These are phyloP conservation scores for Regulus satrapa DNA, from an alignment of 2,113 vertebrate species.

Conservation along the genomic window DNA sequence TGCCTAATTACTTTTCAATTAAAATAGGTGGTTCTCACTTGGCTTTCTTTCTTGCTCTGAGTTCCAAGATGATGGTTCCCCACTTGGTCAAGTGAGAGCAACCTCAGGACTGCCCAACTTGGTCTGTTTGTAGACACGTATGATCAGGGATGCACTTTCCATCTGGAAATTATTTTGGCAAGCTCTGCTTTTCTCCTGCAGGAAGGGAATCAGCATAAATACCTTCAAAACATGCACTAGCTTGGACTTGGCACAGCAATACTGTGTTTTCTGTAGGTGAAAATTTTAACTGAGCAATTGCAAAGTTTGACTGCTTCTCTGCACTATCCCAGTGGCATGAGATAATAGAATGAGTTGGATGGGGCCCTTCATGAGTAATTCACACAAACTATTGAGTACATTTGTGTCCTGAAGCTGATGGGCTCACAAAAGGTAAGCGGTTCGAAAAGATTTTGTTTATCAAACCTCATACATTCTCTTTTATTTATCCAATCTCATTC, in stretches of 20 bases:
- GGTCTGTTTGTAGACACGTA: not conserved
- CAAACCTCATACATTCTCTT: not conserved
- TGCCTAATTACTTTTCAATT: not conserved
- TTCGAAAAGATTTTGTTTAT: conserved; percentile 31
- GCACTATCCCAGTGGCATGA: not conserved
- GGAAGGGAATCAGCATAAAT: not conserved
- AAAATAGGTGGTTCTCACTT: not conserved
- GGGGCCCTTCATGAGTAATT: not conserved
- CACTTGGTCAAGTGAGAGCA: not conserved
- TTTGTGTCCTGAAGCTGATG: not conserved
- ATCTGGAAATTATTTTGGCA: not conserved
- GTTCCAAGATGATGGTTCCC: not conserved
- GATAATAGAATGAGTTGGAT: not conserved
- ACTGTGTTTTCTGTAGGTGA: not conserved
- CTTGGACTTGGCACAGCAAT: not conserved
- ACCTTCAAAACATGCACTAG: not conserved
- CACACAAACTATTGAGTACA: not conserved
- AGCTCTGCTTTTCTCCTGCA: not conserved
- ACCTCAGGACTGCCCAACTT: not conserved
- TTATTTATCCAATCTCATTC: not conserved
- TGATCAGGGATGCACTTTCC: not conserved
- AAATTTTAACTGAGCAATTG: not conserved
- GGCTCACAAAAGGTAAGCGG: not conserved
- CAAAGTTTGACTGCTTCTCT: not conserved
- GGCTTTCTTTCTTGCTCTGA: not conserved